phyloP scores from a whole-genome alignment of 2,797 vertebrate species.

The Ataeniobius toweri region DNA sequence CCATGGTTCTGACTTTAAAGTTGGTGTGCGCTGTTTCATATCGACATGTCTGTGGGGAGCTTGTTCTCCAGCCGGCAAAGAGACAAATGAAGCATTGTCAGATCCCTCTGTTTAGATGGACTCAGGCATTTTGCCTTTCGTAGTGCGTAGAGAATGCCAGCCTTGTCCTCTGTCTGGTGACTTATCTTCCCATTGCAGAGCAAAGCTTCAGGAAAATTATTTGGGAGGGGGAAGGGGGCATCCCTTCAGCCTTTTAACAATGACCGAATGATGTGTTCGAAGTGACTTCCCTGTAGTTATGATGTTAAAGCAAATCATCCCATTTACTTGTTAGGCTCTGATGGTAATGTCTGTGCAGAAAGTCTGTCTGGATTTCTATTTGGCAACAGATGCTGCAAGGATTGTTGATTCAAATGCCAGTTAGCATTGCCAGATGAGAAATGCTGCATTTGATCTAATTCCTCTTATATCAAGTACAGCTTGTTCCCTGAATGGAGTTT shows the following conservation, averaged over 20 bases:
- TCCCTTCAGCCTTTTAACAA: slow-evolving; percentile 25
- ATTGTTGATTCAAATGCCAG: slow-evolving; percentile 34
- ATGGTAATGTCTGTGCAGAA: slow-evolving; percentile 30
- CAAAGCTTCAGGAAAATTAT: slow-evolving; percentile 57
- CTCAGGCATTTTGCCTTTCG: slow-evolving; percentile 66
- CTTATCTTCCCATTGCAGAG: slow-evolving; percentile 61
- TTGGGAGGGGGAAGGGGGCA: background rate
- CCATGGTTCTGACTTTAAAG: slow-evolving; percentile 50
- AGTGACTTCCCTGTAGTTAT: background rate
- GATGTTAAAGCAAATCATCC: slow-evolving; percentile 16
- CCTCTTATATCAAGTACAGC: slow-evolving; percentile 43
- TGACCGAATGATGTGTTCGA: slow-evolving; percentile 32
- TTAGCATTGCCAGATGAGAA: slow-evolving; percentile 44
- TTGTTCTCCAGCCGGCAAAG: slow-evolving; percentile 69
- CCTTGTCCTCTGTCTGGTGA: slow-evolving; percentile 69
- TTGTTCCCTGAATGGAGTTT: slow-evolving; percentile 42
- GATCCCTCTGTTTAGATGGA: slow-evolving; percentile 70
- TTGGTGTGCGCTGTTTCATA: slow-evolving; percentile 52
- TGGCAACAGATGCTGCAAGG: slow-evolving; percentile 26
- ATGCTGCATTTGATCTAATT: slow-evolving; percentile 36
- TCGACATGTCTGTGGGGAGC: slow-evolving; percentile 60
- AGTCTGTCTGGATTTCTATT: slow-evolving; percentile 34
- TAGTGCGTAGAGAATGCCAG: slow-evolving; percentile 67
- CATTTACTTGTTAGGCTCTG: slow-evolving; percentile 33
- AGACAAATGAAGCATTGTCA: slow-evolving; percentile 74